phyloP scores from a whole-genome alignment of 2,113 vertebrate genomes.

The Ursus arctos region DNA sequence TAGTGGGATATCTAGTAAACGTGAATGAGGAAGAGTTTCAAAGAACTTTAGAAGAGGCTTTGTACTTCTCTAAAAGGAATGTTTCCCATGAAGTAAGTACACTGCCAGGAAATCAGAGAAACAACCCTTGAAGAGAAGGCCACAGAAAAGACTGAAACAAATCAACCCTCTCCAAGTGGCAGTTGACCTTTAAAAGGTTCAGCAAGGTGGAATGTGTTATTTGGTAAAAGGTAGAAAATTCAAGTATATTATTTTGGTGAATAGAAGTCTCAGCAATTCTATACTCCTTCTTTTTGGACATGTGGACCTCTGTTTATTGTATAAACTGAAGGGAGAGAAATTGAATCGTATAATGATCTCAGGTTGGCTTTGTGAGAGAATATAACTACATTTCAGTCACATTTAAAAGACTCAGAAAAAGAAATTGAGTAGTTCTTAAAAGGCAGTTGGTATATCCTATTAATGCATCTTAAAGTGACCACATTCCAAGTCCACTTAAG shows the following conservation, averaged over 20 bases:
- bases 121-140: conserved; percentile 46
- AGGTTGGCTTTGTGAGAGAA: conserved; percentile 56
- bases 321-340: conserved; percentile 64
- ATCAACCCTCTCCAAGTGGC: conserved; percentile 37
- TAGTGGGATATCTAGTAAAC: conserved; percentile 39
- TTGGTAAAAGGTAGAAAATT: conserved; percentile 64
- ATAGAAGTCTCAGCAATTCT: conserved; percentile 67
- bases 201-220: conserved; percentile 51
- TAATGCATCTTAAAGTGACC: conserved; percentile 21
- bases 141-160: conserved; percentile 52
- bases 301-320: conserved; percentile 10
- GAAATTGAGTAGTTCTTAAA: conserved; percentile 51
- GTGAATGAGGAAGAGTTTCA: conserved; percentile 62
- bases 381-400: conserved; percentile 55
- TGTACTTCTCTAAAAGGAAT: conserved; percentile 62
- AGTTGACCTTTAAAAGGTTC: conserved; percentile 66
- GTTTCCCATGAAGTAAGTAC: conserved; percentile 68
- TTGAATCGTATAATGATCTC: conserved; percentile 53
- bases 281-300: conserved; percentile 48
- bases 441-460: conserved; percentile 4
- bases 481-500: conserved; percentile 47
- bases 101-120: conserved; percentile 75
- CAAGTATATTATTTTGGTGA: conserved; percentile 10
- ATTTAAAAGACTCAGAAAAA: conserved; percentile 47
- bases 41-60: conserved; percentile 59